Evolutionary conservation across 2,888 invertebrate genomes (phyloP), one percentile per base, ranked within the genome.

Genomic region (Mesochorus sp.): DNA sequence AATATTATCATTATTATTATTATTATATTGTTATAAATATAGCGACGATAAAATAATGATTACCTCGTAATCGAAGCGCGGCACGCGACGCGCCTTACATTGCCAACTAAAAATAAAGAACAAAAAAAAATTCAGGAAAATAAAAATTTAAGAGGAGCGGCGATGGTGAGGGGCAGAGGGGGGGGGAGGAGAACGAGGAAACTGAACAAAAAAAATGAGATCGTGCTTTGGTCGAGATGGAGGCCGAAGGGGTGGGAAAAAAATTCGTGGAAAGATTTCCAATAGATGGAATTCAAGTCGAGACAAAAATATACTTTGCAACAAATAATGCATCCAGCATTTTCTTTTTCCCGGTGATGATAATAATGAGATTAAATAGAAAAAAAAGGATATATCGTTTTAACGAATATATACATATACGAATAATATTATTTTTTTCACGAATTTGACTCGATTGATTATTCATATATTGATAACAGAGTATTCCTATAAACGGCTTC

Each of bases 21-120:
- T 37, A 31, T 24, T 73, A 57, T 66, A 61, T 76, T 49, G 26
- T 61, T 71, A 34, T 66, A 71, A 24, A 24, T 71, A 76, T 57
- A 39, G 49, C 26, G 19, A 59, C 61, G 61, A 72, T 77, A 61
- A 72, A 67, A 61, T 67, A 77, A 67, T 77, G 37, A 72, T 77
- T 77, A 77, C 72, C 71, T 72, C 66, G 51, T 53, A 66, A 64
- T 67, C 76, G 72, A 67, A 72, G 67, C 61, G 31, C 66, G 72
- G 44, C 67, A 72, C 71, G 44, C 57, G 71, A 59, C 66, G 37
- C 72, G 59, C 67, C 61, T 77, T 72, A 72, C 76, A 67, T 77
- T 72, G 67, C 67, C 66, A 59, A 72, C 76, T 77, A 77, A 77
- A 77, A 77, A 77, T 67, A 74, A 59, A 74, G 47, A 53, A n/a